phyloP scores from a whole-genome alignment of 1,140 invertebrate genomes.

The Tetramorium alpestre region DNA sequence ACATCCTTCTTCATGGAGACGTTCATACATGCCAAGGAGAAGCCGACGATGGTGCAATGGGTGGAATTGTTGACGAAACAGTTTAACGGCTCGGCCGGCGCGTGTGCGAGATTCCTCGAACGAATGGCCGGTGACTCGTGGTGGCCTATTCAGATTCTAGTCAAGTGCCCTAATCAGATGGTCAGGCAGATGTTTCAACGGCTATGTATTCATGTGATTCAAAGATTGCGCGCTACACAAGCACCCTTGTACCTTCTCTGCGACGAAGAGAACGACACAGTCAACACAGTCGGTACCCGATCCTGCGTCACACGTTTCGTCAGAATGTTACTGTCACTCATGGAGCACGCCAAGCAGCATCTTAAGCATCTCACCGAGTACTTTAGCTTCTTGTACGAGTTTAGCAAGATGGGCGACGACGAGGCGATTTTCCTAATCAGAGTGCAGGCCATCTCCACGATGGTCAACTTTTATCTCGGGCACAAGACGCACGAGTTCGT shows the following conservation, averaged over 20 bases:
- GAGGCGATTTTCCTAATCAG: constrained; percentile 95
- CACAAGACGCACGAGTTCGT: constrained; percentile 90
- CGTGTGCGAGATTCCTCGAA: constrained; percentile 96
- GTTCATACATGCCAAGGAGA: constrained; percentile 98
- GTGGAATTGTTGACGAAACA: constrained; percentile 97
- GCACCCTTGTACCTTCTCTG: constrained; percentile 81
- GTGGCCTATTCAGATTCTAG: constrained; percentile 97
- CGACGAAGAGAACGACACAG: constrained; percentile 83
- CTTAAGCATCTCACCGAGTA: constrained; percentile 96
- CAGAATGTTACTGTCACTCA: constrained; percentile 94
- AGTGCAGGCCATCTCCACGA: constrained; percentile 94
- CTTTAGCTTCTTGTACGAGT: constrained; percentile 96
- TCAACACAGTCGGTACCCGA: constrained; percentile 90
- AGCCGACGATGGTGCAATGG: constrained; percentile 98
- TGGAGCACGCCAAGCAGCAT: constrained; percentile 95
- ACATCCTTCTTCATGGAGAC: constrained; percentile 98
- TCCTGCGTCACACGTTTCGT: constrained; percentile 97
- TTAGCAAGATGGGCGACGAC: constrained; percentile 97
- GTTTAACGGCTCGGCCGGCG: constrained; percentile 95
- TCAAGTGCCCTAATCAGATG: constrained; percentile 98
- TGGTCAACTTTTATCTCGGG: constrained; percentile 96
- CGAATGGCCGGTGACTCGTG: constrained; percentile 96
- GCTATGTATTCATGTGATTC: constrained; percentile 97
- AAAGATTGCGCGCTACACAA: constrained; percentile 89
- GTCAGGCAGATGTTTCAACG: constrained; percentile 97